Percentiles rank a stretch among this genome's conserved stretches.
Evolutionary conservation across 2,113 vertebrate species (phyloP).

Genomic region (Pelusios castaneus): DNA sequence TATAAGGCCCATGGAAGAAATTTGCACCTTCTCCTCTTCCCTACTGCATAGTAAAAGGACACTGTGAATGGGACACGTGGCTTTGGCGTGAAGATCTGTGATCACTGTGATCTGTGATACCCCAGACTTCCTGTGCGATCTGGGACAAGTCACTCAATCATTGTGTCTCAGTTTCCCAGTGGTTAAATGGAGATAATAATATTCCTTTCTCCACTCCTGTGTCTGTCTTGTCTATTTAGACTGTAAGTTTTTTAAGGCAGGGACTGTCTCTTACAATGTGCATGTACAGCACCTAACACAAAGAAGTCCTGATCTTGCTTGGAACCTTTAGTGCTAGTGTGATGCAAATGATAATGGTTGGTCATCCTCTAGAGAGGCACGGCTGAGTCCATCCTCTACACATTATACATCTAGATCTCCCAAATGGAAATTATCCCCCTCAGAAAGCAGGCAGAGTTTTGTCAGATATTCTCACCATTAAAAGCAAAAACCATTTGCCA

Average conservation of each 20-base stretch:
- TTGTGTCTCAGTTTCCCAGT: neutral
- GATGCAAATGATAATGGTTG: neutral
- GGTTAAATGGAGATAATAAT: neutral
- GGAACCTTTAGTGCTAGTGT: neutral
- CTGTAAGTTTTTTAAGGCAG: neutral
- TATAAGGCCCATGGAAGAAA: neutral
- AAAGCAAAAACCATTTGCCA: neutral
- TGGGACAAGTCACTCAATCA: neutral
- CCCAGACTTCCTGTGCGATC: neutral
- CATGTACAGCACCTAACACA: neutral
- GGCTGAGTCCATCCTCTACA: neutral
- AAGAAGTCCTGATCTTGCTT: neutral
- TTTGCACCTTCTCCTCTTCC: neutral
- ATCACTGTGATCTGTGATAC: neutral
- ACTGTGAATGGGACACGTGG: neutral
- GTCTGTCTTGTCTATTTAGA: rapidly evolving
- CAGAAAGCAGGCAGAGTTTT: constrained; percentile 53
- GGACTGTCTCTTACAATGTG: rapidly evolving
- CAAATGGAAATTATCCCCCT: neutral
- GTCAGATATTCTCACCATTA: constrained; percentile 59
- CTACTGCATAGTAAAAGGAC: neutral
- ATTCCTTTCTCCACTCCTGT: rapidly evolving
- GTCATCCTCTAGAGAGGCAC: neutral
- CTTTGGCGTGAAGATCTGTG: neutral
- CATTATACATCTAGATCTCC: neutral